Evolutionary conservation across 2,113 vertebrate species (phyloP).

Genomic region (Morone chrysops): DNA sequence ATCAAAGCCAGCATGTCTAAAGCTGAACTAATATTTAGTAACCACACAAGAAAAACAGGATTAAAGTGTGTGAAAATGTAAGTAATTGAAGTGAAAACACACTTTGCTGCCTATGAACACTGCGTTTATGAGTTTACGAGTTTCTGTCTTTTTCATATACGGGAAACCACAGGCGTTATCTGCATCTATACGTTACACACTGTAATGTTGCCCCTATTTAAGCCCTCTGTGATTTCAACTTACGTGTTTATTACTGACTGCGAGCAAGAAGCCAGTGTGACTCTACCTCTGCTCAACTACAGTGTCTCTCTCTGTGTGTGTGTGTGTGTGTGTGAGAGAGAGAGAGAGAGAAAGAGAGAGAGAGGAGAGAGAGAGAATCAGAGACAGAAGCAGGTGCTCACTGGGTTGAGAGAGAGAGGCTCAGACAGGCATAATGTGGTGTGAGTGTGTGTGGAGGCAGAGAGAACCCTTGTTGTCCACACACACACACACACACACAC

Average conservation of each 20-base stretch:
- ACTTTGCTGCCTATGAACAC: slow-evolving; percentile 4
- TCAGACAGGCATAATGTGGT: slow-evolving; percentile 4
- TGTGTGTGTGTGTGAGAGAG: background rate
- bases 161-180: background rate
- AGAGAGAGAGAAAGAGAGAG: too few relatives aligned
- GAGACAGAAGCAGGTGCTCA: background rate
- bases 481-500: background rate
- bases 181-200: background rate
- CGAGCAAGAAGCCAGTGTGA: background rate
- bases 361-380: background rate
- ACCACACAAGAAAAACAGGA: slow-evolving; percentile 8
- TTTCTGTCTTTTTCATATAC: background rate
- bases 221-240: background rate
- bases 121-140: background rate
- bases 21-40: slow-evolving; percentile 26
- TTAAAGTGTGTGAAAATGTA: slow-evolving; percentile 14
- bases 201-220: background rate
- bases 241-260: background rate
- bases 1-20: slow-evolving; percentile 32
- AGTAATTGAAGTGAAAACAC: slow-evolving; percentile 35
- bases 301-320: background rate
- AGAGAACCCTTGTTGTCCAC: background rate
- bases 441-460: background rate
- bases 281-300: background rate
- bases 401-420: background rate